Evolutionary conservation across 2,888 invertebrate genomes (phyloP).

Genomic region (Limnephilus marmoratus): DNA sequence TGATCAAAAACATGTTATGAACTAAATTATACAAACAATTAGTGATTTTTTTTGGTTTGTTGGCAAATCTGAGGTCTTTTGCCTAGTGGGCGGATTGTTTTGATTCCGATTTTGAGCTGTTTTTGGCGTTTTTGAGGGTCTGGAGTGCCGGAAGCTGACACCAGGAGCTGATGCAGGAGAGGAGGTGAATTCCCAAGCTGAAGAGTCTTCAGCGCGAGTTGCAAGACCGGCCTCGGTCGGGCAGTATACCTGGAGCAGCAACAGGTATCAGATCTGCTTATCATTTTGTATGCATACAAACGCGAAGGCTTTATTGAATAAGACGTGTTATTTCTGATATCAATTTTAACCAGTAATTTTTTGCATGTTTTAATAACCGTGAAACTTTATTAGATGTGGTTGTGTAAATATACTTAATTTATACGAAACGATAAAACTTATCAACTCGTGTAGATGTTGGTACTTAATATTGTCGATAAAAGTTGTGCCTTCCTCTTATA

Average conservation of each 20-base stretch:
- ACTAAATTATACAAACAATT: background rate
- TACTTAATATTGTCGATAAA: background rate
- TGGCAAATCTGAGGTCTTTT: background rate
- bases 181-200: constrained; percentile 7
- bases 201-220: constrained; percentile 45
- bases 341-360: too few relatives aligned
- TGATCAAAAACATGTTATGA: background rate
- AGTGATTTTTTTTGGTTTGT: constrained; percentile 18
- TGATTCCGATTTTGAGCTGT: constrained; percentile 1
- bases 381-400: background rate
- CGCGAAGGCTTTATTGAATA: background rate
- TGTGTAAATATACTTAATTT: background rate
- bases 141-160: background rate
- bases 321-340: background rate
- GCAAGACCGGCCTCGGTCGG: constrained; percentile 53
- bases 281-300: background rate
- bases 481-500: background rate
- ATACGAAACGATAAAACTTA: background rate
- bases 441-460: background rate
- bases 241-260: constrained; percentile 58
- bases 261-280: constrained; percentile 54
- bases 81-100: constrained; percentile 51
- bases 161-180: constrained; percentile 23
- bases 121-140: background rate
- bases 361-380: background rate